These are phyloP conservation scores for Podocnemis expansa DNA, from an alignment of 2,113 vertebrate genomes.

Conservation along the genomic window DNA sequence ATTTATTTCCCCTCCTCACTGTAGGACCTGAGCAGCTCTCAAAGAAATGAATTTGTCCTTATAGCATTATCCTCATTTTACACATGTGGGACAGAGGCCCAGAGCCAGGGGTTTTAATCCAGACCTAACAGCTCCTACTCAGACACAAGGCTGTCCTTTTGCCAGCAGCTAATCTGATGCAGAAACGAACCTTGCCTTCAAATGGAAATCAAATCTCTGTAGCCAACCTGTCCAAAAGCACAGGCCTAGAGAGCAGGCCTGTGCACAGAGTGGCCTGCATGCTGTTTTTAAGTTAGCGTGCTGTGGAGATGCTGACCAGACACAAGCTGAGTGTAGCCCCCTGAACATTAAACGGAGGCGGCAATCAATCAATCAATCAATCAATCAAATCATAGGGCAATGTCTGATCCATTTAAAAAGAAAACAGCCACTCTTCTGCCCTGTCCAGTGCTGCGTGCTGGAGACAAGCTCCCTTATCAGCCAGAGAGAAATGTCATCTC, in stretches of 20 bases:
- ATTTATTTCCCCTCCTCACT: not conserved
- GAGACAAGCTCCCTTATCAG: not conserved
- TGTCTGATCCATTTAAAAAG: not conserved
- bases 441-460: not conserved
- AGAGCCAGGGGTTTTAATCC: not conserved
- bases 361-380: no score
- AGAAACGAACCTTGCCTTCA: not conserved
- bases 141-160: not conserved
- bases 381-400: no score
- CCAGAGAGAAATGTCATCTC: not conserved
- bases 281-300: not conserved
- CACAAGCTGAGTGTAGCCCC: not conserved
- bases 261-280: not conserved
- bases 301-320: not conserved
- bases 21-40: not conserved
- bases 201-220: not conserved
- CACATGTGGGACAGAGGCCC: not conserved
- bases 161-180: not conserved
- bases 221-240: not conserved
- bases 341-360: not conserved
- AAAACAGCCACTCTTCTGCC: not conserved
- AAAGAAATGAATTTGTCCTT: not conserved
- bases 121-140: not conserved
- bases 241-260: not conserved
- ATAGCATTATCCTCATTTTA: not conserved